phyloP scores from a whole-genome alignment of 2,888 invertebrate species.

The Ornithoptera alexandrae region DNA sequence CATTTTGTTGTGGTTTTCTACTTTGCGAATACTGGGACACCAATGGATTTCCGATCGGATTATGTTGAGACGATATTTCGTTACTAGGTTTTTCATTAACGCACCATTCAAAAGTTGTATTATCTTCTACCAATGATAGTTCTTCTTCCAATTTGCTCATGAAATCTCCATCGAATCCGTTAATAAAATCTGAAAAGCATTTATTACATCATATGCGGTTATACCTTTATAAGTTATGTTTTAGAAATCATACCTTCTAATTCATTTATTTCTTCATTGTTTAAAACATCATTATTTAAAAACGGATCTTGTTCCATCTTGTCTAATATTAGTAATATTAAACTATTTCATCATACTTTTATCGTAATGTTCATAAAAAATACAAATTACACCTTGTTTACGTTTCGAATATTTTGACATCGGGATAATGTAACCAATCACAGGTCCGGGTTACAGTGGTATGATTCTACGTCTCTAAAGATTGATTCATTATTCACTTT shows the following conservation, averaged over 20 bases:
- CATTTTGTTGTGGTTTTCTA: constrained; percentile 43
- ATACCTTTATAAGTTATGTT: constrained; percentile 9
- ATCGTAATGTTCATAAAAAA: constrained; percentile 13
- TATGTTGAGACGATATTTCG: constrained; percentile 58
- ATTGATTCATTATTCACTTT: constrained; percentile 31
- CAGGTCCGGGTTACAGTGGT: constrained; percentile 70
- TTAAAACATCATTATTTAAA: constrained; percentile 80
- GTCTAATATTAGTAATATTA: constrained; percentile 17
- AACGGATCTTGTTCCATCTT: constrained; percentile 66
- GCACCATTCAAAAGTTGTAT: constrained; percentile 50
- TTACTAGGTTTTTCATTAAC: constrained; percentile 55
- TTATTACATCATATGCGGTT: constrained; percentile 30
- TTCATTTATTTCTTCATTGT: constrained; percentile 83
- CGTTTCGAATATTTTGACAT: constrained; percentile 63
- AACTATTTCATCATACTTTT: constrained; percentile 22
- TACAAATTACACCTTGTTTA: constrained; percentile 53
- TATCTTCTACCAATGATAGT: constrained; percentile 58
- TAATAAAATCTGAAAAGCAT: constrained; percentile 80
- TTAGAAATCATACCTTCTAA: constrained; percentile 79
- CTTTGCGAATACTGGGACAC: constrained; percentile 64
- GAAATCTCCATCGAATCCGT: constrained; percentile 84
- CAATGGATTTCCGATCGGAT: constrained; percentile 61
- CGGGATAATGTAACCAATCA: constrained; percentile 79
- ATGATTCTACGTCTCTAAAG: constrained; percentile 77
- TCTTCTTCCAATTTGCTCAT: constrained; percentile 77